Evolutionary conservation across 2,888 invertebrate species (phyloP).

Genomic region (Megastigmus dorsalis): DNA sequence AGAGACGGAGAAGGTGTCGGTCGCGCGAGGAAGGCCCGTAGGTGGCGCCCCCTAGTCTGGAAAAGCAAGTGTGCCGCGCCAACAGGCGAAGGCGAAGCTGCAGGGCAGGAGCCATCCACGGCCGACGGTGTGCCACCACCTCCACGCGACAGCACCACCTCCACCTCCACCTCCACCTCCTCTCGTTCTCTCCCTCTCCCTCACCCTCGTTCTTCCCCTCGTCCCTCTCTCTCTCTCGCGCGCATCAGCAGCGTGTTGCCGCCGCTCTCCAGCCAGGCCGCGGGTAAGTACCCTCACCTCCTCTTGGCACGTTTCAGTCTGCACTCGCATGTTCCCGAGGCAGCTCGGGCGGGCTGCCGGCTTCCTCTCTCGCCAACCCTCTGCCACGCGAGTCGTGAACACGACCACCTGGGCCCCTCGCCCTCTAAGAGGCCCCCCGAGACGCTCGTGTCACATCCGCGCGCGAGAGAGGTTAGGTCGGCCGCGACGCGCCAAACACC

Average conservation of each 20-base stretch:
- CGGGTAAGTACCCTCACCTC: constrained; percentile 73
- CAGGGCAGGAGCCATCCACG: constrained; percentile 16
- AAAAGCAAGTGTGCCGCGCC: constrained; percentile 7
- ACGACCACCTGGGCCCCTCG: constrained; percentile 57
- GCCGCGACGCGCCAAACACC: not conserved
- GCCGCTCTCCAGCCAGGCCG: constrained; percentile 61
- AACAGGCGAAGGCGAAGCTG: not conserved
- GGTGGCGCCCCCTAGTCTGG: constrained; percentile 38
- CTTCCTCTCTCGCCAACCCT: constrained; percentile 68
- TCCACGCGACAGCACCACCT: constrained; percentile 58
- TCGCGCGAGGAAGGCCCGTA: not conserved
- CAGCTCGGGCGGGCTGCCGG: constrained; percentile 68
- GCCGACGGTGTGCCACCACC: constrained; percentile 64
- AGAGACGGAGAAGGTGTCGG: no score
- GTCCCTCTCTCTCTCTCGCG: constrained; percentile 62
- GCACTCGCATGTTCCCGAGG: constrained; percentile 74
- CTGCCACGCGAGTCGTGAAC: constrained; percentile 57
- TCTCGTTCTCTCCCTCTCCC: constrained; percentile 63
- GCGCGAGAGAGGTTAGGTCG: constrained; percentile 56
- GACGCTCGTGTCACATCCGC: no score
- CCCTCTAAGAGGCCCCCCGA: constrained; percentile 44
- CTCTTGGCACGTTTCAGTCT: constrained; percentile 71
- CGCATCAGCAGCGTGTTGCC: no score
- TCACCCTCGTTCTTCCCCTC: constrained; percentile 64
- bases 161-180: constrained; percentile 65